Evolutionary conservation across 2,888 invertebrate species (phyloP).

Genomic region (Lamproptera curius): DNA sequence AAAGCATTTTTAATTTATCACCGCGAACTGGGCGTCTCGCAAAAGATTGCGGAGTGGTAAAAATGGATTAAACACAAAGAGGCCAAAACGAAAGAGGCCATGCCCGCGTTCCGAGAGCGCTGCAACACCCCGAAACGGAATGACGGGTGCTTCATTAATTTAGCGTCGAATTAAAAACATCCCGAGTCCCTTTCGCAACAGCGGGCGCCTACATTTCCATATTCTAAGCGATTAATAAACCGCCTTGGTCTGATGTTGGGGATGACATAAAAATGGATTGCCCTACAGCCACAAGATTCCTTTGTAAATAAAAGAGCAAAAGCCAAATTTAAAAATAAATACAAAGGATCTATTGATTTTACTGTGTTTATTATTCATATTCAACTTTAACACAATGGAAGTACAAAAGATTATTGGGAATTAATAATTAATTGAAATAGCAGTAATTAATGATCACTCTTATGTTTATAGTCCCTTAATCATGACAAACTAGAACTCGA

Average conservation of each 20-base stretch:
- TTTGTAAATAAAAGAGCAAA: constrained; percentile 4
- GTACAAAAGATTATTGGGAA: too few species aligned
- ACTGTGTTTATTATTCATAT: too few species aligned
- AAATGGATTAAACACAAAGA: constrained; percentile 37
- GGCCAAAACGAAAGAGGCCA: constrained; percentile 35
- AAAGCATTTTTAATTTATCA: constrained; percentile 1
- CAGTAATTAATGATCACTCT: too few species aligned
- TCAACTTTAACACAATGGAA: too few species aligned
- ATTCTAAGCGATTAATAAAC: constrained; percentile 61
- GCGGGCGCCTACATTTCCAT: constrained; percentile 52
- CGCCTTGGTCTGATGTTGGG: constrained; percentile 42
- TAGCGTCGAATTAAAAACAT: constrained; percentile 62
- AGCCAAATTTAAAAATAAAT: too few species aligned
- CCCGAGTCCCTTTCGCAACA: constrained; percentile 44
- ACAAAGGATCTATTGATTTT: too few species aligned
- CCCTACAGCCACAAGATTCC: neutral
- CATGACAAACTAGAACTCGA: too few species aligned
- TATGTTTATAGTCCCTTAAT: too few species aligned
- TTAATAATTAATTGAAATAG: too few species aligned
- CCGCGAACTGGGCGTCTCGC: constrained; percentile 20
- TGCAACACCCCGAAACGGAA: constrained; percentile 42
- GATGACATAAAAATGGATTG: constrained; percentile 22
- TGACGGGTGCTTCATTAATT: constrained; percentile 59
- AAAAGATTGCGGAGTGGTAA: constrained; percentile 35
- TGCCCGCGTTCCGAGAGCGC: constrained; percentile 31